Evolutionary conservation across 2,888 invertebrate genomes (phyloP).

Genomic region (Diadegma fenestrale): DNA sequence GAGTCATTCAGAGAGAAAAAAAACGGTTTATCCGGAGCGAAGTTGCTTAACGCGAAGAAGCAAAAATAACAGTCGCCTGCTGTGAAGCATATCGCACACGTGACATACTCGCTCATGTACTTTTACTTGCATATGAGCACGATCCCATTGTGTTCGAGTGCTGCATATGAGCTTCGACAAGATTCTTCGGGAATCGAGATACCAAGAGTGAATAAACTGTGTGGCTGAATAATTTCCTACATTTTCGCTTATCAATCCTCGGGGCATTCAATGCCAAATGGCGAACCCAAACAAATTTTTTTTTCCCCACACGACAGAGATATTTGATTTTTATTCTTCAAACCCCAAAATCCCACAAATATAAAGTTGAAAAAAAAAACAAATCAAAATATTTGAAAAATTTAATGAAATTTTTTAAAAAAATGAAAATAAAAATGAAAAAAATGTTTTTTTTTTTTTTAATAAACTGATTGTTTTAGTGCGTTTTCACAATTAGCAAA

Average conservation of each 20-base stretch:
- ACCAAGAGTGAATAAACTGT: constrained; percentile 5
- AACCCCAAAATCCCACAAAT: neutral
- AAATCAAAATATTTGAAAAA: no score
- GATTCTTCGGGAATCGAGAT: constrained; percentile 30
- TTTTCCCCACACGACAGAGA: neutral
- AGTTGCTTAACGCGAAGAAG: neutral
- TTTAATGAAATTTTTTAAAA: no score
- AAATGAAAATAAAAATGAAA: no score
- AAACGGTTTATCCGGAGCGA: neutral
- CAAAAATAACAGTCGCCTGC: neutral
- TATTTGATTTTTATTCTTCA: neutral
- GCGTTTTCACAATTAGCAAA: neutral
- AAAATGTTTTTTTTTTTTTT: neutral
- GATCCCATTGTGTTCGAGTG: constrained; percentile 30
- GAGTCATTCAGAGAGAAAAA: neutral
- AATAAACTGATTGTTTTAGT: neutral
- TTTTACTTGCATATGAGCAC: neutral
- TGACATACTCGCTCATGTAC: constrained; percentile 69
- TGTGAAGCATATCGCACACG: constrained; percentile 51
- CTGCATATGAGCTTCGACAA: constrained; percentile 21
- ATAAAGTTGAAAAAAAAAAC: neutral
- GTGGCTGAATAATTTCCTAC: neutral
- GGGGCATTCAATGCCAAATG: neutral
- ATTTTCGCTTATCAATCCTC: neutral
- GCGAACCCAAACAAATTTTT: neutral